A percentile compares a stretch with the other conserved stretches of the same genome.
phyloP scores from a whole-genome alignment of 2,888 invertebrate species.

The Ectemnius lituratus region DNA sequence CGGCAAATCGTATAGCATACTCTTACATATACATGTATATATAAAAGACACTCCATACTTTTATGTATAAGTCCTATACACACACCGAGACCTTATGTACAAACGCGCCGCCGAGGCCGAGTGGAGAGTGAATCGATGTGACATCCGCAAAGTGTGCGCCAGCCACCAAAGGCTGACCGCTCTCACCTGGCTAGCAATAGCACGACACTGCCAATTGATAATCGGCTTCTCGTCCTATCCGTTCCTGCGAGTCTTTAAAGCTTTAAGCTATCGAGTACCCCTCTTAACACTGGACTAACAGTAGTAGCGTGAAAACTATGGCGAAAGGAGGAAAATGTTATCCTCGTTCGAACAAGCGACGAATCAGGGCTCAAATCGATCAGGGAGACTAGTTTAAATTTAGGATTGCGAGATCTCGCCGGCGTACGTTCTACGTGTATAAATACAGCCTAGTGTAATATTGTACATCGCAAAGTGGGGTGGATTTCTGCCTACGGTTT shows the following conservation, averaged over 20 bases:
- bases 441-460: constrained; percentile 5
- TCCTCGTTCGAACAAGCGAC: not conserved
- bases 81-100: constrained; percentile 1
- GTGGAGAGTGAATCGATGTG: too few relatives aligned
- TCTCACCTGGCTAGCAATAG: not conserved
- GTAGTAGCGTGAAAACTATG: not conserved
- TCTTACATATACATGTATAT: constrained; percentile 6
- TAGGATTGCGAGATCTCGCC: not conserved
- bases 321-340: not conserved
- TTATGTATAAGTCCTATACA: constrained; percentile 1
- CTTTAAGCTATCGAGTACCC: too few relatives aligned
- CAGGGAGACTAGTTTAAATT: not conserved
- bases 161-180: not conserved
- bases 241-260: too few relatives aligned
- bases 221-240: not conserved
- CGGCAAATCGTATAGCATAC: constrained; percentile 9
- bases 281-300: too few relatives aligned
- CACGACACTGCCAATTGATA: too few relatives aligned
- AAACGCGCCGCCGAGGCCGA: constrained; percentile 3
- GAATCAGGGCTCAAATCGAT: not conserved
- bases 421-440: too few relatives aligned
- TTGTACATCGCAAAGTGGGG: constrained; percentile 20
- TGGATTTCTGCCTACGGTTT: constrained; percentile 9
- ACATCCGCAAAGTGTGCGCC: too few relatives aligned
- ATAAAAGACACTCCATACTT: constrained; percentile 15